Percentiles rank a stretch among this genome's conserved stretches.
These are phyloP conservation scores for Silurus lanzhouensis DNA, from an alignment of 2,797 vertebrate species.

Conservation along the genomic window DNA sequence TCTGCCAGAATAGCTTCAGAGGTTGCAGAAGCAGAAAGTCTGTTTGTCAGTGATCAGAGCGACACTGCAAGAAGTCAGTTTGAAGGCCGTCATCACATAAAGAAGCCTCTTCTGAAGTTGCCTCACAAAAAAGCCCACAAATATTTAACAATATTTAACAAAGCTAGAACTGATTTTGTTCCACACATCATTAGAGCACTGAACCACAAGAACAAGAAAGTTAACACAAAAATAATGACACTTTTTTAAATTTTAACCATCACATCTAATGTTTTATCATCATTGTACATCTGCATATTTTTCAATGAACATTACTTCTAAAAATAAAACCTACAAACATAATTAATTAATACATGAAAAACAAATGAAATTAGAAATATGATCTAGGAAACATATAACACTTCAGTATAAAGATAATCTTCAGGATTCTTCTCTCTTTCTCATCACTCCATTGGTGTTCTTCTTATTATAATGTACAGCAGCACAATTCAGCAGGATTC, in stretches of 20 bases:
- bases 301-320: background rate
- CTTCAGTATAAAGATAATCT: background rate
- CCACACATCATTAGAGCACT: background rate
- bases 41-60: too few species aligned
- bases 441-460: background rate
- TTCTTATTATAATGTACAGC: conserved; percentile 18
- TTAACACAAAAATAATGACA: background rate
- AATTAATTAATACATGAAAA: background rate
- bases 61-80: too few species aligned
- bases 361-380: background rate
- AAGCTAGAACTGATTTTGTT: background rate
- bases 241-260: background rate
- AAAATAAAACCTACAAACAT: background rate
- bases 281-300: background rate
- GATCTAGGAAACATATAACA: background rate
- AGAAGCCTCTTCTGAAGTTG: too few species aligned
- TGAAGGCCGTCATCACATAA: too few species aligned
- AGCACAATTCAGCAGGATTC: conserved; percentile 37
- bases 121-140: too few species aligned
- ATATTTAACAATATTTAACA: background rate
- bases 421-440: background rate
- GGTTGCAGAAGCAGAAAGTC: too few species aligned
- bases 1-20: too few species aligned
- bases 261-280: background rate
- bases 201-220: background rate